Evolutionary conservation across 2,113 vertebrate species (phyloP), one percentile per base, ranked within the genome.

Genomic region (Aptenodytes patagonicus): DNA sequence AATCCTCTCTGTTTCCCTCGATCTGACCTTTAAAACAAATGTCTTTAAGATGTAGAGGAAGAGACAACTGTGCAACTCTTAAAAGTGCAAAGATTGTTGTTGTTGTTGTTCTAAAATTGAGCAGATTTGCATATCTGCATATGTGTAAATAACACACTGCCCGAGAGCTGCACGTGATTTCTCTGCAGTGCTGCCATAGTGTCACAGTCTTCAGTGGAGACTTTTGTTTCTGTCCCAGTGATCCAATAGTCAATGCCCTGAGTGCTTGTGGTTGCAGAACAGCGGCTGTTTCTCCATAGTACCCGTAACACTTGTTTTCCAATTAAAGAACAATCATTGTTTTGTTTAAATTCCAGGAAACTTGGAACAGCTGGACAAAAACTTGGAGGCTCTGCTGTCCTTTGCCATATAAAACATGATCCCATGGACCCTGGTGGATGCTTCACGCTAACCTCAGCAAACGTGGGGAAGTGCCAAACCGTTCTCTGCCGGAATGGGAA

Each of bases 341-440:
- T 90, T 88, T 97, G 89, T 91, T 97, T 83, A 77, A 87, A 79
- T 97, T 97, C 75, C 91, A 99, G 99, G 98, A 99, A 99, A 98
- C 98, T 99, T 70, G 99, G 99, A 92, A 99, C 99, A 36, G 99
- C 99, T 19, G 99, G 99, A 62, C 99, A 99, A 97, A 99, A 99
- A 84, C 98, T 99, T 51, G 99, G 99, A 26, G 99, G 99, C 52
- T 99, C 99, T 31, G 99, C 99, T 26, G 99, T 99, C 58, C 99
- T 99, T 71, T 99, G 99, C 96, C 99, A 99, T 97, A 99, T 99
- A 98, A 99, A 99, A 62, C 99, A 99, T 7, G 99, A 99, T 98
- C 99, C 99, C 57, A 98, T 99, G 51, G 99, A 99, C 97, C 99
- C 99, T 2, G 97, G 98, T 14, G 99, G 99, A 83, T 99, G 99